Conservation (phyloP, 2,888 invertebrate genomes). For the Pyralis farinalis region DNA sequence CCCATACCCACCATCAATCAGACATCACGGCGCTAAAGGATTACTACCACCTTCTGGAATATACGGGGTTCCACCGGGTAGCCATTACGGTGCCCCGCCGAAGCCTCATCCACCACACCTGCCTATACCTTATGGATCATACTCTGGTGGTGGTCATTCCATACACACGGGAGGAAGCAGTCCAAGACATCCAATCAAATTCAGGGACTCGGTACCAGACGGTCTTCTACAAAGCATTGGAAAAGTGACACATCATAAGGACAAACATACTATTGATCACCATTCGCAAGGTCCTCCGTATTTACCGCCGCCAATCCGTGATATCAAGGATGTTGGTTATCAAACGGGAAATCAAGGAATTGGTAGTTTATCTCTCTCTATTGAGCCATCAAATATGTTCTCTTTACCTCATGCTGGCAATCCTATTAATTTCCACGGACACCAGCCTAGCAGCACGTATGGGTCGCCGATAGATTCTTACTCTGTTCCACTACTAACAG, state of each 20-base stretch:
- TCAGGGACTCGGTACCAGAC: constrained; percentile 87
- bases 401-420: constrained; percentile 72
- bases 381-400: constrained; percentile 73
- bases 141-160: constrained; percentile 65
- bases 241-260: constrained; percentile 82
- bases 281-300: constrained; percentile 75
- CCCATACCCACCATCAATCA: constrained; percentile 49
- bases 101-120: constrained; percentile 47
- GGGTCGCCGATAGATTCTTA: constrained; percentile 77
- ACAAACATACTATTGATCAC: constrained; percentile 80
- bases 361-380: constrained; percentile 58
- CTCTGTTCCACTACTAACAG: constrained; percentile 67
- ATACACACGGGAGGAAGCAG: constrained; percentile 58
- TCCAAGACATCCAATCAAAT: constrained; percentile 84
- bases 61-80: constrained; percentile 82
- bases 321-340: constrained; percentile 67
- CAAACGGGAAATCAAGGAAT: constrained; percentile 42
- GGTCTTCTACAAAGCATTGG: constrained; percentile 85
- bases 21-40: constrained; percentile 73
- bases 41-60: constrained; percentile 82
- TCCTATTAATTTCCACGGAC: constrained; percentile 69
- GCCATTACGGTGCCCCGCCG: constrained; percentile 68
- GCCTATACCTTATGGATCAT: constrained; percentile 64
- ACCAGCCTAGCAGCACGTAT: constrained; percentile 49
- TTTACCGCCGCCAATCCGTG: constrained; percentile 84